Evolutionary conservation across 2,797 vertebrate genomes (phyloP).

Genomic region (Eleutherodactylus coqui): DNA sequence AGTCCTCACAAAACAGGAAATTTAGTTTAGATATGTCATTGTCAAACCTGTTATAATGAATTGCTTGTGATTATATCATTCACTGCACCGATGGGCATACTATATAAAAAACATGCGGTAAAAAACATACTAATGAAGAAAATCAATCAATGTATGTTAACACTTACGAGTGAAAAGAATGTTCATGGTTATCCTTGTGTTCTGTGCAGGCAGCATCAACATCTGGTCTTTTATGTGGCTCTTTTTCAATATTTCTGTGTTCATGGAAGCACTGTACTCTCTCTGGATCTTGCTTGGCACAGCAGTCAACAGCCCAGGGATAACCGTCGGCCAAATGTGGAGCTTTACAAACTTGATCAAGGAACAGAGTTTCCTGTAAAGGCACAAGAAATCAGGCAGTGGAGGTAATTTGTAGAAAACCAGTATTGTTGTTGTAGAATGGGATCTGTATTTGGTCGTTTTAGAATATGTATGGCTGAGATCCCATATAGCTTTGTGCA

Average conservation of each 20-base stretch:
- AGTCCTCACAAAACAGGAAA: too few species aligned
- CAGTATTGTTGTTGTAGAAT: too few species aligned
- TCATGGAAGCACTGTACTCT: conserved; percentile 29
- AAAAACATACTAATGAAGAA: neutral
- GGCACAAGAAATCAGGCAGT: neutral
- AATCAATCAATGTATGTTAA: neutral
- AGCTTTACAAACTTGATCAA: conserved; percentile 19
- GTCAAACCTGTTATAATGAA: neutral
- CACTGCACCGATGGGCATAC: neutral
- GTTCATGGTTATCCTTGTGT: neutral
- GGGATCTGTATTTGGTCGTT: too few species aligned
- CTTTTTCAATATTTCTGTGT: neutral
- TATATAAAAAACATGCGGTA: neutral
- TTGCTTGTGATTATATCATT: neutral
- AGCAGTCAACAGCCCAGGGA: conserved; percentile 36
- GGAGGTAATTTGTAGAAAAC: too few species aligned
- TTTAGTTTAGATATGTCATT: too few species aligned
- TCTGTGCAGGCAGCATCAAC: neutral
- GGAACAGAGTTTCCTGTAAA: conserved; percentile 27
- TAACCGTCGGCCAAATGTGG: neutral
- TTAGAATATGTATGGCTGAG: neutral
- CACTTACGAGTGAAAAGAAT: conserved; percentile 10
- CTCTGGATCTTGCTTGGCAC: conserved; percentile 34
- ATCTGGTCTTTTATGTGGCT: neutral
- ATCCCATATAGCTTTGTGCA: too few species aligned